Conservation (phyloP, 2,888 invertebrate species). For the Epinotia demarniana region DNA sequence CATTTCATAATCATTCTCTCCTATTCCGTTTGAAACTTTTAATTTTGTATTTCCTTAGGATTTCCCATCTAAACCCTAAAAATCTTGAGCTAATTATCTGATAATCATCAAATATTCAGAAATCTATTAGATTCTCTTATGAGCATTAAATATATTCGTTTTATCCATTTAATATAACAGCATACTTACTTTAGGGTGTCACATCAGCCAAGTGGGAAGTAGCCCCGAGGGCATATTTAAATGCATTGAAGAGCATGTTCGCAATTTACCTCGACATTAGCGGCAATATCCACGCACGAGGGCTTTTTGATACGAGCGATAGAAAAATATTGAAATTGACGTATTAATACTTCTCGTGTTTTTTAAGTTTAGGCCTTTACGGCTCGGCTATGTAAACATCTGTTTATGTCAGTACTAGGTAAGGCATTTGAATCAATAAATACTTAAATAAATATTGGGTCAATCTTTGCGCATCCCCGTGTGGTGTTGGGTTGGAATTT, state of each 20-base stretch:
- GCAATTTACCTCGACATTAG: conserved; percentile 38
- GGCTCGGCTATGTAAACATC: too few species aligned
- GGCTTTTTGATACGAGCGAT: conserved; percentile 11
- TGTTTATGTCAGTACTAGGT: too few species aligned
- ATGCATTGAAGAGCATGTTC: conserved; percentile 47
- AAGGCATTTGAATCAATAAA: too few species aligned
- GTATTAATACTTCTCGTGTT: conserved; percentile 21
- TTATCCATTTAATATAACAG: conserved; percentile 25
- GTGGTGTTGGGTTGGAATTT: too few species aligned
- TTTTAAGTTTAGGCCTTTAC: background rate
- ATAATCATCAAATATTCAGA: background rate
- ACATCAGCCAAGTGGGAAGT: conserved; percentile 7
- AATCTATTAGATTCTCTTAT: background rate
- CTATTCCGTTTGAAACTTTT: too few species aligned
- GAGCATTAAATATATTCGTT: background rate
- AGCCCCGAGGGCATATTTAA: conserved; percentile 46
- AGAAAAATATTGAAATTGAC: conserved; percentile 34
- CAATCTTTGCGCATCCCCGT: too few species aligned
- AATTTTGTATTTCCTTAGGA: too few species aligned
- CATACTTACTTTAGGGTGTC: background rate
- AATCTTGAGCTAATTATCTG: too few species aligned
- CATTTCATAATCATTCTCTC: too few species aligned
- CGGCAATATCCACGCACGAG: conserved; percentile 36
- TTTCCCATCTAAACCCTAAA: too few species aligned
- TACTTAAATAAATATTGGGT: too few species aligned